A percentile compares a stretch with the other conserved stretches of the same genome.
phyloP scores from a whole-genome alignment of 2,888 invertebrate genomes.

The Ormia ochracea region DNA sequence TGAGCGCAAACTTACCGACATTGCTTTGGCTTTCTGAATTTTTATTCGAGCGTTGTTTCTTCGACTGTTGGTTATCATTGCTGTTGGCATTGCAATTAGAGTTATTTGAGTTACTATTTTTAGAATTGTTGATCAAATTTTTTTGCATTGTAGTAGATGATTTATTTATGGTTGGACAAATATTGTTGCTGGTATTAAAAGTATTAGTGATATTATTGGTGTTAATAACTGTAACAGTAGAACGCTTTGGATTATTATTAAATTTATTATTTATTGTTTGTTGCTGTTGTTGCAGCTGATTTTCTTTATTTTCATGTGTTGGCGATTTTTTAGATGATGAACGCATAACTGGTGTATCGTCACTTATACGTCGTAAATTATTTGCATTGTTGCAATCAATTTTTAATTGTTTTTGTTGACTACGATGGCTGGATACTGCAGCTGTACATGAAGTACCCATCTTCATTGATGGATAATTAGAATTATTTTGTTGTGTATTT shows the following conservation, averaged over 20 bases:
- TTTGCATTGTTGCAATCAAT: constrained; percentile 32
- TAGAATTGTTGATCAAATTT: constrained; percentile 43
- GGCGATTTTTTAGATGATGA: constrained; percentile 74
- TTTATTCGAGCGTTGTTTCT: constrained; percentile 47
- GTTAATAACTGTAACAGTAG: constrained; percentile 40
- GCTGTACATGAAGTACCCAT: neutral
- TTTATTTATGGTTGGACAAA: constrained; percentile 13
- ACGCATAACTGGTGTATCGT: constrained; percentile 31
- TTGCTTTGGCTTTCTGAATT: constrained; percentile 42
- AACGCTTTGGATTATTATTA: constrained; percentile 54
- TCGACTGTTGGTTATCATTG: constrained; percentile 32
- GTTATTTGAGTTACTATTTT: constrained; percentile 24
- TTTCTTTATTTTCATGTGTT: constrained; percentile 77
- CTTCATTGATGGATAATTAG: constrained; percentile 31
- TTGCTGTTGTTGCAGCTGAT: constrained; percentile 52
- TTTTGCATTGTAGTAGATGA: constrained; percentile 50
- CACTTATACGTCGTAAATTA: constrained; percentile 26
- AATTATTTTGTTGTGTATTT: constrained; percentile 64
- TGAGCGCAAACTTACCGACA: constrained; percentile 57
- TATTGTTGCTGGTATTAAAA: constrained; percentile 29
- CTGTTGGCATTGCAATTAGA: constrained; percentile 3
- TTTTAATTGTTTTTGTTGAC: constrained; percentile 40
- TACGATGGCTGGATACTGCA: constrained; percentile 55
- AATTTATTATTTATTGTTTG: constrained; percentile 22
- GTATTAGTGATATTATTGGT: constrained; percentile 60